Base-by-base conservation (phyloP, 2,888 invertebrate genomes). In the Sepiola atlantica region DNA sequence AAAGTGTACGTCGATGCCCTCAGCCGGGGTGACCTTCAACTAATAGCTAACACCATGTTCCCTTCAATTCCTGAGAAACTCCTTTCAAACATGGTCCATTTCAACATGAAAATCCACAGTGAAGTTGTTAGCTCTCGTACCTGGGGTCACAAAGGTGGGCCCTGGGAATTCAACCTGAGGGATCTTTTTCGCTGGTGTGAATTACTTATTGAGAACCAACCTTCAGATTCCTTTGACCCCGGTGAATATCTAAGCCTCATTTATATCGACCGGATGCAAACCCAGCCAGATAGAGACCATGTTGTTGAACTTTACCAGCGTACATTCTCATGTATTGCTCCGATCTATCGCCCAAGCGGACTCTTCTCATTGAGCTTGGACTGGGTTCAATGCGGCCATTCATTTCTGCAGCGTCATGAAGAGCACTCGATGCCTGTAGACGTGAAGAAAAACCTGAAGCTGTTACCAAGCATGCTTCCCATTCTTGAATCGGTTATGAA, bases 121-220 rank as follows among this genome's bases (percentile, higher is more conserved):
- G 92, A 92, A 28, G 92, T 92, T 35, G 92, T 92, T n/a, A 21
- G 24, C 54, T 92, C 55, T 18, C 92, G 12, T n/a, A 54, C 97
- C 1, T 99, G 98, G 98, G 99, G 98, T 0, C 98, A 98, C 95
- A 98, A 98, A 96, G 99, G 99, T 0, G 98, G 98, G 0, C 99
- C 99, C 0, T 99, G 99, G 98, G 99, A 99, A 97, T 99, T 99
- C 97, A 99, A 99, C 97, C 98, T 99, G 93, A 98, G 99, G 96
- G 99, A 99, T 97, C 98, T 99, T 95, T 98, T 98, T 94, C 98
- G 99, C 95, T 99, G 99, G 99, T 99, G 99, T 97, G 98, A 99
- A 96, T 98, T 98, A 0, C 98, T 98, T 0, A 97, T 96, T 28
- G 94, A 95, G 35, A 96, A 97, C 95, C 97, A 97, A 14, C 77